Percentiles rank a stretch among this genome's conserved stretches.
Evolutionary conservation across 2,113 vertebrate species (phyloP).

Genomic region (Cariama cristata): DNA sequence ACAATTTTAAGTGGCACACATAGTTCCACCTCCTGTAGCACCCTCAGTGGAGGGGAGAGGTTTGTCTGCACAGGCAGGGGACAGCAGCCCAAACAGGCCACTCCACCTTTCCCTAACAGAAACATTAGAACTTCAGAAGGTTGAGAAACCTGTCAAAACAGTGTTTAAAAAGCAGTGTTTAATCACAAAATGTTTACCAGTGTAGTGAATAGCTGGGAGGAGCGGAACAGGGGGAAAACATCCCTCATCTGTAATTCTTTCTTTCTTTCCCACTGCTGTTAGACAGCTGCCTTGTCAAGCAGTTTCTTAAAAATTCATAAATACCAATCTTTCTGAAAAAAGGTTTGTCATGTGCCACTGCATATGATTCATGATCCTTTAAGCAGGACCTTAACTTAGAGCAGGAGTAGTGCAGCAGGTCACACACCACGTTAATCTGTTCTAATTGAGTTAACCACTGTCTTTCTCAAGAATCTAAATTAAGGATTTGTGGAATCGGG

Average conservation of each 20-base stretch:
- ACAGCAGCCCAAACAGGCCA: not conserved
- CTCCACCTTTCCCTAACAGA: not conserved
- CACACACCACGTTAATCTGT: not conserved
- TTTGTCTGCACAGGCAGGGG: not conserved
- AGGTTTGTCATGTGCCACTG: not conserved
- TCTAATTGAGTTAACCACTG: not conserved
- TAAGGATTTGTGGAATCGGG: not conserved
- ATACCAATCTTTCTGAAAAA: not conserved
- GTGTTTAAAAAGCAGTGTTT: not conserved
- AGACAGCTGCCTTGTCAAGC: not conserved
- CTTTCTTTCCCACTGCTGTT: not conserved
- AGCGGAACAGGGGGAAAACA: not conserved
- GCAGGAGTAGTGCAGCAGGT: not conserved
- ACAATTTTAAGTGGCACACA: fast-evolving
- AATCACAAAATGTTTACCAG: not conserved
- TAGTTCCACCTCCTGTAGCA: not conserved
- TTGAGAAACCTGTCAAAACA: not conserved
- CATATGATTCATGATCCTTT: not conserved
- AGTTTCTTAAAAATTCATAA: not conserved
- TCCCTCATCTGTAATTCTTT: not conserved
- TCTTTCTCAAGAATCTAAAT: not conserved
- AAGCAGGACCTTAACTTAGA: not conserved
- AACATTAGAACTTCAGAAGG: not conserved
- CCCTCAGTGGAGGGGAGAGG: fast-evolving
- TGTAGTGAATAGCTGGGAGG: not conserved